These are phyloP conservation scores for Hydrolagus affinis DNA, from an alignment of 2,113 vertebrate species.

Conservation along the genomic window DNA sequence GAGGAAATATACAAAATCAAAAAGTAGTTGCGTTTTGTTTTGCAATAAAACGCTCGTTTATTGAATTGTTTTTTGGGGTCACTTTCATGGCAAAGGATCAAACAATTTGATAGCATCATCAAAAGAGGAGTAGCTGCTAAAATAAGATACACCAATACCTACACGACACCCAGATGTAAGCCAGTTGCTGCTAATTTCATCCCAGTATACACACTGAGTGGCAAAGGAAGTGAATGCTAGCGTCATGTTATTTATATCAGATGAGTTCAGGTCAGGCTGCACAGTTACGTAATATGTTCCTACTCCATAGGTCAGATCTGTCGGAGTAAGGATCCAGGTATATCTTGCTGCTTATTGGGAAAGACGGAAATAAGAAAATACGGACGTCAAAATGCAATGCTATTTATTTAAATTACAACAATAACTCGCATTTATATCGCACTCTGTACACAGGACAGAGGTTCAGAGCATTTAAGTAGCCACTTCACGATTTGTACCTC, in stretches of 20 bases:
- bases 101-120: no score
- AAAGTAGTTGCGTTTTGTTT: background rate
- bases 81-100: no score
- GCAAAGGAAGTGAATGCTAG: constrained; percentile 67
- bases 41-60: background rate
- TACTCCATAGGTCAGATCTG: constrained; percentile 56
- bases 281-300: constrained; percentile 72
- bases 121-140: no score
- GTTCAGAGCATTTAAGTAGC: no score
- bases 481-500: no score
- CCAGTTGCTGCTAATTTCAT: constrained; percentile 64
- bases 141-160: constrained; percentile 37
- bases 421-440: no score
- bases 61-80: no score
- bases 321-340: constrained; percentile 75
- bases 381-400: constrained; percentile 27
- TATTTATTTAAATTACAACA: background rate
- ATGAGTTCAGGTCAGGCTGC: constrained; percentile 56
- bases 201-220: constrained; percentile 82
- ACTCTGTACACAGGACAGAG: no score
- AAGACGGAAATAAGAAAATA: constrained; percentile 34
- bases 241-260: constrained; percentile 45
- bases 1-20: background rate
- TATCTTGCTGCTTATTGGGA: constrained; percentile 58
- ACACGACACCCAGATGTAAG: constrained; percentile 75